Percentiles rank a stretch among this genome's conserved stretches.
phyloP scores from a whole-genome alignment of 2,113 vertebrate species.

The Poeciliopsis turrubarensis region DNA sequence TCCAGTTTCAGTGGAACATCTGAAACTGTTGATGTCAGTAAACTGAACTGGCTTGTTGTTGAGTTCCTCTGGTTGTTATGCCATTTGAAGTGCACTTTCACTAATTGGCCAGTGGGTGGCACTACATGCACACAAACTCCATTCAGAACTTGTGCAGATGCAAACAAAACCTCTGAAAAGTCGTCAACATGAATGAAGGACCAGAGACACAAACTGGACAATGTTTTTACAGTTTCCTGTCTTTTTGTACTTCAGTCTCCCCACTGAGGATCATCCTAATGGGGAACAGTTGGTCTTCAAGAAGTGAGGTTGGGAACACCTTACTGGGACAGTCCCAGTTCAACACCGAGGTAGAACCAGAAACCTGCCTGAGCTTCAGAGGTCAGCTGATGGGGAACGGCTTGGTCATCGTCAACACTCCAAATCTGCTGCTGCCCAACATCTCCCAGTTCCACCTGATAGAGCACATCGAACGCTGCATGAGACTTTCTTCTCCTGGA shows the following conservation, averaged over 20 bases:
- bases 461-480: not conserved
- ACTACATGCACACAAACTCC: not conserved
- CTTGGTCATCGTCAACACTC: not conserved
- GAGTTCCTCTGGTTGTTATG: not conserved
- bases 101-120: not conserved
- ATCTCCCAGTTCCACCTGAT: not conserved
- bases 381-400: not conserved
- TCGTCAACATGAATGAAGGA: not conserved
- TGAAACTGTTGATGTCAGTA: not conserved
- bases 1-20: not conserved
- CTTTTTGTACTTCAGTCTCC: not conserved
- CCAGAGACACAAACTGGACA: not conserved
- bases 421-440: not conserved
- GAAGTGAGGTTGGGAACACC: not conserved
- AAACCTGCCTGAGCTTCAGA: not conserved
- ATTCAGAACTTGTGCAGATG: not conserved
- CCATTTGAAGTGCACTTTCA: not conserved
- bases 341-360: not conserved
- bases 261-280: not conserved
- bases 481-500: constrained; percentile 1
- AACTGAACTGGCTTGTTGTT: not conserved
- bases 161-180: not conserved
- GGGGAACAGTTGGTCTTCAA: not conserved
- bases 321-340: not conserved
- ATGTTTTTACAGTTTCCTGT: not conserved